Base-by-base conservation (phyloP, 2,888 invertebrate species). In the Brachyopa scutellaris region DNA sequence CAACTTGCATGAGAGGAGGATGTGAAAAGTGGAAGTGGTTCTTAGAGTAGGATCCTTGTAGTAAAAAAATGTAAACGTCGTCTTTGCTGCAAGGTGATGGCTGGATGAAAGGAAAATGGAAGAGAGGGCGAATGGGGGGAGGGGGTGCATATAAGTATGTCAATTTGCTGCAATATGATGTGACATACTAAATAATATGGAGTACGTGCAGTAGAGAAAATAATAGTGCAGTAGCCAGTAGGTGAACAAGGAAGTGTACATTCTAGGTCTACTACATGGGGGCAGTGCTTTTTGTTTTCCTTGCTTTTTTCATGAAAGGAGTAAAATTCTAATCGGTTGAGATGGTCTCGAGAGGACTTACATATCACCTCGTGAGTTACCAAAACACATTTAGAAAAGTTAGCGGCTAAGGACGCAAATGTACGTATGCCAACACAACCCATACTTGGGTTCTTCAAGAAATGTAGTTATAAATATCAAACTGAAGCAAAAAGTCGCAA, bases 111-210 rank as follows among this genome's bases (percentile, higher is more conserved):
- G n/a, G n/a, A n/a, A n/a, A n/a, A 23, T 15, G 26, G 51, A 53
- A 26, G 36, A 33, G n/a, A 8, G 40, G 21, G 8, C 13, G 42
- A 1, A 31, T 45, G 55, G 38, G 15, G 19, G 13, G 7, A 13
- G 33, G 13, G 29, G 9, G 23, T 57, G 51, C 23, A 23, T 7
- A 11, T 51, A 74, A 74, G 53, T 67, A 42, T 79, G 79, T 74
- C 79, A 79, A 62, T 74, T 79, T 79, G 79, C 79, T 79, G 47
- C 73, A 79, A 74, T 73, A 29, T 17, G 45, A 67, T 67, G 79
- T 74, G 79, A 74, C 73, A 79, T 53, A 79, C 61, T 67, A 53
- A 67, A 53, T 73, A 31, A 26, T n/a, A n/a, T n/a, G 47, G 11
- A 42, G 59, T 69, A 66, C 36, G 42, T 59, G 47, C 47, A 42